These are phyloP conservation scores for Lycia hirtaria DNA, from an alignment of 2,888 invertebrate genomes.

Conservation along the genomic window DNA sequence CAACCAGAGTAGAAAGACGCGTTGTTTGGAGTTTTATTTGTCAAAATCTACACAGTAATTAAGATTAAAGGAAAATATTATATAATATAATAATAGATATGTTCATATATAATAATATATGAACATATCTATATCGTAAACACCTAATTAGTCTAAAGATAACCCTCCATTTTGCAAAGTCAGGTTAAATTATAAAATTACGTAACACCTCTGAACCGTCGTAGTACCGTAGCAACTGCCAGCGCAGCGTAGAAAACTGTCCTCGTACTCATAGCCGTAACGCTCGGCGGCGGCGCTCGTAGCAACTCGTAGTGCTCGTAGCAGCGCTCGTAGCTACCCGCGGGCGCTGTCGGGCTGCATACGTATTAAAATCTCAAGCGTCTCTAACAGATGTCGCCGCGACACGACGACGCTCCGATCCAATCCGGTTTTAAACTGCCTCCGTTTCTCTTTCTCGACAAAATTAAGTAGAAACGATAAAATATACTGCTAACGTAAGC, in stretches of 20 bases:
- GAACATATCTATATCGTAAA: too few species aligned
- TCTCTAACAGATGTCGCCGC: constrained; percentile 61
- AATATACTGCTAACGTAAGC: constrained; percentile 7
- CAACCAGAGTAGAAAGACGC: too few species aligned
- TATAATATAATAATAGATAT: too few species aligned
- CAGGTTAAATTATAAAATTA: constrained; percentile 9
- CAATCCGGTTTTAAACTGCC: constrained; percentile 61
- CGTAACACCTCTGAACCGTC: not conserved
- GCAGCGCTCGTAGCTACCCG: constrained; percentile 20
- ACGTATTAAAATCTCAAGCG: constrained; percentile 65
- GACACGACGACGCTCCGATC: constrained; percentile 48
- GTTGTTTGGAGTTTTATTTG: too few species aligned
- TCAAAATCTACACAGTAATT: too few species aligned
- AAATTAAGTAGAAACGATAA: constrained; percentile 52
- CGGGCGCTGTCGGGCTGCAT: constrained; percentile 42
- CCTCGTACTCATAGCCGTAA: not conserved
- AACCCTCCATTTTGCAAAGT: not conserved
- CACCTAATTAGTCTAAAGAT: too few species aligned
- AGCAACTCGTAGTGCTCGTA: not conserved
- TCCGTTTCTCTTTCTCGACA: constrained; percentile 51
- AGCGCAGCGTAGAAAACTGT: constrained; percentile 5
- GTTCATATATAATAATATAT: too few species aligned
- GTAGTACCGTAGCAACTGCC: not conserved
- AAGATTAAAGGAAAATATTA: too few species aligned
- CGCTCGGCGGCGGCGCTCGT: not conserved